Percentiles rank a stretch among this genome's conserved stretches.
These are phyloP conservation scores for Melieria picta DNA, from an alignment of 2,888 invertebrate species.

Conservation along the genomic window DNA sequence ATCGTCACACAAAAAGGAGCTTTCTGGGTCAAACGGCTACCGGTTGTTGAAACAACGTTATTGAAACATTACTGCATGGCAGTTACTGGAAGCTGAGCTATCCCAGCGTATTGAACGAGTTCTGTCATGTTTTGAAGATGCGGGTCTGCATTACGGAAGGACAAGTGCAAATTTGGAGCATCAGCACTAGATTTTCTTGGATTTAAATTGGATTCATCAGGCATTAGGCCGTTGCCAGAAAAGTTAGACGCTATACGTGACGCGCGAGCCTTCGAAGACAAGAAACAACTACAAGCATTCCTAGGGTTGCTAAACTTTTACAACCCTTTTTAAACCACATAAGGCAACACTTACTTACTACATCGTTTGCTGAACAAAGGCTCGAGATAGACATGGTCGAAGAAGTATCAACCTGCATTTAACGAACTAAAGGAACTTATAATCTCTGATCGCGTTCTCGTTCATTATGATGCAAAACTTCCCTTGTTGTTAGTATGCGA, in stretches of 20 bases:
- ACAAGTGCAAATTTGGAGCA: conserved; percentile 38
- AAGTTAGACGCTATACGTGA: conserved; percentile 39
- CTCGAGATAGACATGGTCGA: too few relatives aligned
- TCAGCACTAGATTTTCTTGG: conserved; percentile 36
- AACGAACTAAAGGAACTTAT: too few relatives aligned
- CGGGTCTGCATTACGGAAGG: conserved; percentile 31
- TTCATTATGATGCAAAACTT: too few relatives aligned
- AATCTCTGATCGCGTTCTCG: too few relatives aligned
- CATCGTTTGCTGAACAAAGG: not conserved
- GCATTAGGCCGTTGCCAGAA: conserved; percentile 36
- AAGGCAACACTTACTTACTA: not conserved
- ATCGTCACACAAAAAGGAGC: too few relatives aligned
- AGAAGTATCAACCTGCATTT: too few relatives aligned
- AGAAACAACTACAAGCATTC: conserved; percentile 39
- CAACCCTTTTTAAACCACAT: not conserved
- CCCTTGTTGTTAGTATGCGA: too few relatives aligned
- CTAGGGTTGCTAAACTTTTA: not conserved
- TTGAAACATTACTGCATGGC: conserved; percentile 31
- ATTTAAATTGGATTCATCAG: conserved; percentile 38
- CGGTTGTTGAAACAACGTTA: not conserved
- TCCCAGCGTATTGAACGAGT: conserved; percentile 20
- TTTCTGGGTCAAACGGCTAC: too few relatives aligned
- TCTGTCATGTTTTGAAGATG: conserved; percentile 18
- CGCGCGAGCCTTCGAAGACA: conserved; percentile 37
- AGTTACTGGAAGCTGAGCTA: conserved; percentile 30